Evolutionary conservation across 30 jellyfish, hydroid and myxozoan species (phyloP), one percentile per base, ranked within the genome.

Genomic region (Aurelia aurita): DNA sequence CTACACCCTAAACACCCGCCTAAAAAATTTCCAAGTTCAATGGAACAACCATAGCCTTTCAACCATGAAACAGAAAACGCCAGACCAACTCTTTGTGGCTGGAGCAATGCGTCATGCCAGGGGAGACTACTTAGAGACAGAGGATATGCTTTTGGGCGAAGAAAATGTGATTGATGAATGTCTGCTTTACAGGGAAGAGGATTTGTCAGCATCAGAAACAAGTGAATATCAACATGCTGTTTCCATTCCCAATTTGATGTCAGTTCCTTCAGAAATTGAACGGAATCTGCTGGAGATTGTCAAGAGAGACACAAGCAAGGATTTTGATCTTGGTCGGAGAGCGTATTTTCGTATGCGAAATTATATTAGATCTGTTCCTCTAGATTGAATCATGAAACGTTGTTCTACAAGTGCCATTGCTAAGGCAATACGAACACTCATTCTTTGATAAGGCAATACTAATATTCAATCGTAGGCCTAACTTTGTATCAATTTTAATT

Each of bases 21-120:
- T 49, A 10, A 12, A 49, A 12, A 49, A 49, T 49, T 49, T 49
- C 18, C 61, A 49, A 49, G 18, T 12, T 18, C 61, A 49, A 18
- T 49, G 61, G 61, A 49, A 49, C 61, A 49, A 49, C 61, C 61
- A 49, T 18, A 49, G 61, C 61, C 61, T 49, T 49, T 49, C 61
- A 49, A 49, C 61, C 18, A 49, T 49, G 61, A 49, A 18, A 18
- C 61, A 49, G 18, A 49, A 49, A 18, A 49, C 61, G 18, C 61
- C 61, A 18, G 18, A 49, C 61, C 61, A 49, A 49, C 61, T 49
- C 61, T 49, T 49, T 49, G 61, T 49, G 12, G 12, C 61, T 12
- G 61, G 61, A 18, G 61, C 61, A 49, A 49, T 49, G 61, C 61
- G 61, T 49, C 61, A 49, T 49, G 61, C 61, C 61, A 49, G 61